These are phyloP conservation scores for Sitophilus oryzae DNA, from an alignment of 1,140 invertebrate species.

Conservation along the genomic window DNA sequence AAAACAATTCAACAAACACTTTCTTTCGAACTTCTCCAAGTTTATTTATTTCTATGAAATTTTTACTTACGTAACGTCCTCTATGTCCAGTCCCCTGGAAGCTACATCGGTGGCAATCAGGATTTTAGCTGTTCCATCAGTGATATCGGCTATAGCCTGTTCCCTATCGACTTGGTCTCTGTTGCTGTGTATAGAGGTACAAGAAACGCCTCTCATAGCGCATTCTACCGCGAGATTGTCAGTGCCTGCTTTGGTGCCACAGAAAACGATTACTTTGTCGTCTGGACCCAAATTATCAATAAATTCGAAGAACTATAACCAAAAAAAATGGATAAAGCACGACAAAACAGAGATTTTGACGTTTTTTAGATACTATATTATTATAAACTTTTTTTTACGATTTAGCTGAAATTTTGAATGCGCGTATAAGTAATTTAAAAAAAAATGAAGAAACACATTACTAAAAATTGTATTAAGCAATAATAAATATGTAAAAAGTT, in stretches of 20 bases:
- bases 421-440: too few species aligned
- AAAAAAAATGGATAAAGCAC: too few species aligned
- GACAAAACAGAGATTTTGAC: too few species aligned
- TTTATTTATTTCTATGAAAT: not conserved
- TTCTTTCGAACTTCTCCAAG: not conserved
- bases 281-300: conserved; percentile 30
- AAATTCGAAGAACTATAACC: conserved; percentile 40
- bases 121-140: conserved; percentile 66
- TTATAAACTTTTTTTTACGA: too few species aligned
- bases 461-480: too few species aligned
- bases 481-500: too few species aligned
- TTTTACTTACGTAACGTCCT: conserved; percentile 75
- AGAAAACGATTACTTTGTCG: conserved; percentile 76
- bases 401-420: too few species aligned
- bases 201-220: conserved; percentile 57
- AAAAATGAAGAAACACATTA: too few species aligned
- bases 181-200: conserved; percentile 82
- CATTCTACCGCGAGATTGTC: conserved; percentile 78
- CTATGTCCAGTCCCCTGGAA: conserved; percentile 85
- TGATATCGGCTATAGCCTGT: conserved; percentile 76
- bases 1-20: not conserved
- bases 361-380: too few species aligned
- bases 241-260: conserved; percentile 74
- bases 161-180: conserved; percentile 82
- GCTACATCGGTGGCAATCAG: conserved; percentile 94